phyloP scores from a whole-genome alignment of 92 coral and sea anemone species.

The Umimayanthus kanabou region DNA sequence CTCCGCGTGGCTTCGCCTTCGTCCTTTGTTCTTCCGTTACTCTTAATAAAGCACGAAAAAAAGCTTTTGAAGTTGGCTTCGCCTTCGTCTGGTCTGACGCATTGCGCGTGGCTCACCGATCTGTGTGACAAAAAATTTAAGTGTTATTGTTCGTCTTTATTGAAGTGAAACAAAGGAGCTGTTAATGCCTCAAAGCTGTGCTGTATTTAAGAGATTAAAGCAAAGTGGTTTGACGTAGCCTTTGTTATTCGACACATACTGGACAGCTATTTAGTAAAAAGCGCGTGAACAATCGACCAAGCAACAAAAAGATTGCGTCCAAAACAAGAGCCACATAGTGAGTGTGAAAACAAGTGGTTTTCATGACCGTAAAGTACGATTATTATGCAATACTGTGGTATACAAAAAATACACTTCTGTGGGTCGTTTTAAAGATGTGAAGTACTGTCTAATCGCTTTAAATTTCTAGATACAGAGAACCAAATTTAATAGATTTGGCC shows the following conservation, averaged over 20 bases:
- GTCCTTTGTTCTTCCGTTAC: not conserved
- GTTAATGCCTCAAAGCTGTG: not conserved
- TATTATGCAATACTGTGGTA: no score
- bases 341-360: no score
- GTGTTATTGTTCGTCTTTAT: not conserved
- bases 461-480: no score
- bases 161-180: not conserved
- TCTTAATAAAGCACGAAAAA: not conserved
- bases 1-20: not conserved
- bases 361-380: no score
- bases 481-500: no score
- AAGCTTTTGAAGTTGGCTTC: not conserved
- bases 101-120: not conserved
- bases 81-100: not conserved
- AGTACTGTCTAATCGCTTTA: no score
- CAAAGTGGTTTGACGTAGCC: not conserved
- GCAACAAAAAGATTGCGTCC: no score
- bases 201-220: not conserved
- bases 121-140: not conserved
- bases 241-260: not conserved
- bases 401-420: no score
- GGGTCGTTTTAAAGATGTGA: no score
- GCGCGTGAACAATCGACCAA: no score
- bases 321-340: no score
- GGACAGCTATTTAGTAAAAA: not conserved